Evolutionary conservation across 1,140 invertebrate species (phyloP).

Genomic region (Drosophila tropicalis): DNA sequence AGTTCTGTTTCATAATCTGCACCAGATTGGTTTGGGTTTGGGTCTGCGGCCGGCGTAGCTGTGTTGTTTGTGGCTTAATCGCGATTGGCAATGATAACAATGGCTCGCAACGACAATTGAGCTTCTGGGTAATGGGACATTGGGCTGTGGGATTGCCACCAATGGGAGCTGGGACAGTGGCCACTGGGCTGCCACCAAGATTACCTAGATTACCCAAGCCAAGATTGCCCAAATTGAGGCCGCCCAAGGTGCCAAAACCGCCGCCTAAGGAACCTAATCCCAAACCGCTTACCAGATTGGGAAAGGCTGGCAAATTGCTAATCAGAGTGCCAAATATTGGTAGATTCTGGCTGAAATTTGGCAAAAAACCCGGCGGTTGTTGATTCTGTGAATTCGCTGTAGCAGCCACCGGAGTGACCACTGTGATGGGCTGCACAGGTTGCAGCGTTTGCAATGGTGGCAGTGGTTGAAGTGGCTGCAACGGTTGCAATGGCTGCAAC

Average conservation of each 20-base stretch:
- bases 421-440: conserved; percentile 39
- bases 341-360: conserved; percentile 55
- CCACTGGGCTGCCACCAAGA: conserved; percentile 33
- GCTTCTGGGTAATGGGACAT: conserved; percentile 62
- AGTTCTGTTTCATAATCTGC: conserved; percentile 60
- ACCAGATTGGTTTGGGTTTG: conserved; percentile 35
- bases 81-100: conserved; percentile 43
- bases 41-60: not conserved
- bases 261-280: conserved; percentile 51
- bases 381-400: conserved; percentile 42
- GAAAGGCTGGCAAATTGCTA: conserved; percentile 46
- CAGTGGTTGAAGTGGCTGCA: conserved; percentile 28
- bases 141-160: conserved; percentile 12
- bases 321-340: conserved; percentile 65
- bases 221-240: conserved; percentile 55
- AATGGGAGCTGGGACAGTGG: not conserved
- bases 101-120: conserved; percentile 68
- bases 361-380: conserved; percentile 51
- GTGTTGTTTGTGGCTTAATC: conserved; percentile 29
- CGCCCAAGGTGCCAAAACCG: conserved; percentile 49
- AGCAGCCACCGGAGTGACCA: conserved; percentile 56
- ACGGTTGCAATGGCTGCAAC: conserved; percentile 24
- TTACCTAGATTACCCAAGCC: conserved; percentile 39
- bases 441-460: conserved; percentile 38
- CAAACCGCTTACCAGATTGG: conserved; percentile 52